Base-by-base conservation (phyloP, 2,113 vertebrate genomes). In the Pollimyrus isidori region DNA sequence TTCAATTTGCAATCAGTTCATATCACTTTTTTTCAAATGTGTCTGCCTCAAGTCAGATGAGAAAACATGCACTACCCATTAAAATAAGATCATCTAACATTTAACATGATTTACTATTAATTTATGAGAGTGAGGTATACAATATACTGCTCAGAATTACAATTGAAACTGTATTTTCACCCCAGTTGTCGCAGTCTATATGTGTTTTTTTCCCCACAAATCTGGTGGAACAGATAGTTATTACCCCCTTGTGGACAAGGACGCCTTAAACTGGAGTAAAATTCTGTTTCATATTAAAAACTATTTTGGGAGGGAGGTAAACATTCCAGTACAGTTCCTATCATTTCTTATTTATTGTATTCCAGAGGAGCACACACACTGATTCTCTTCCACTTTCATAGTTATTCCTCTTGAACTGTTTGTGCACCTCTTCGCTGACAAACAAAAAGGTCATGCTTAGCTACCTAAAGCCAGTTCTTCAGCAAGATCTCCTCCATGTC, bases 231-330 rank as follows among this genome's bases (percentile, higher is more conserved):
- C 30, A 80, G 19, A 80, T 39, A 39, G 35, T 80, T 42, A 6
- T 39, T 80, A 7, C 73, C 35, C 15, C 15, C 73, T 42, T 80
- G 73, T 80, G 73, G 15, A 80, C 30, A 80, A 42, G 73, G 73
- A 42, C 7, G 4, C 73, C 73, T 19, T 80, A 42, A 42, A 80
- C 73, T 42, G 73, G 73, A 80, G 35, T 7, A 42, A 80, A 80
- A 80, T 80, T 80, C 73, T 39, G 73, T 80, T 80, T 80, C 73
- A 80, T 80, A 80, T 80, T 80, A 19, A 80, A 80, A 80, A 80
- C 73, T 76, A 76, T 76, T 76, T 35, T 42, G 73, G 73, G 17
- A 80, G 30, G 35, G 39, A 76, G 73, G 73, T 80, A 80, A 80
- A 80, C 73, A 80, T 39, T n/a, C n/a, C 39, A 42, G 6, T 80